These are phyloP conservation scores for Acanthosepion esculentum DNA, from an alignment of 2,888 invertebrate genomes.

Conservation along the genomic window DNA sequence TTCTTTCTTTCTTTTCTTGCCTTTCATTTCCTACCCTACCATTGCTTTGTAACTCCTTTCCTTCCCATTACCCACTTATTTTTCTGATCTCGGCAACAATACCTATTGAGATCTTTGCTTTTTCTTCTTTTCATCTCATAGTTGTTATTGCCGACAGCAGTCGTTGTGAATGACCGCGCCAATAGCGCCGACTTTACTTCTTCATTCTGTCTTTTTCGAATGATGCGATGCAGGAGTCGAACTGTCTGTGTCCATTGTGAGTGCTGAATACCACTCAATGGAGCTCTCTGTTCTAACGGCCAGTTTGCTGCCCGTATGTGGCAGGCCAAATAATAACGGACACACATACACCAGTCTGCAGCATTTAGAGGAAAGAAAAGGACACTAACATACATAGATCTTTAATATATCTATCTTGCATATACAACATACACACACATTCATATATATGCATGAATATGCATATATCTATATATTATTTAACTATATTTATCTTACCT, in stretches of 20 bases:
- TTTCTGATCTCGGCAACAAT: neutral
- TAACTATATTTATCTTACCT: too few relatives aligned
- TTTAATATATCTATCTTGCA: neutral
- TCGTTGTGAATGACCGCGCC: neutral
- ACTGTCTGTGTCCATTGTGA: constrained; percentile 33
- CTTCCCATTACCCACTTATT: neutral
- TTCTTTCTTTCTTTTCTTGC: too few relatives aligned
- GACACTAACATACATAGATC: too few relatives aligned
- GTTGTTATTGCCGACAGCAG: neutral
- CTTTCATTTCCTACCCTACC: too few relatives aligned
- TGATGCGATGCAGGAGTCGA: constrained; percentile 20
- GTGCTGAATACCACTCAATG: neutral
- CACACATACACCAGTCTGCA: neutral
- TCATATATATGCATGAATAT: neutral
- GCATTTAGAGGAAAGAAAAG: too few relatives aligned
- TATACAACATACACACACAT: neutral
- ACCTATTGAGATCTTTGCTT: neutral
- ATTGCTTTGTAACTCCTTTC: neutral
- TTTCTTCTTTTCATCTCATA: neutral
- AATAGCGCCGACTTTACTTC: neutral
- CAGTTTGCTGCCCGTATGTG: constrained; percentile 12
- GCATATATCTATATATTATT: neutral
- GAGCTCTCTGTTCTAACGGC: constrained; percentile 16
- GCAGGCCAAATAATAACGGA: neutral
- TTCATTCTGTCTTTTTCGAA: constrained; percentile 15